A percentile compares a stretch with the other conserved stretches of the same genome.
These are phyloP conservation scores for Chaitophorus viminalis DNA, from an alignment of 2,888 invertebrate species.

Conservation along the genomic window DNA sequence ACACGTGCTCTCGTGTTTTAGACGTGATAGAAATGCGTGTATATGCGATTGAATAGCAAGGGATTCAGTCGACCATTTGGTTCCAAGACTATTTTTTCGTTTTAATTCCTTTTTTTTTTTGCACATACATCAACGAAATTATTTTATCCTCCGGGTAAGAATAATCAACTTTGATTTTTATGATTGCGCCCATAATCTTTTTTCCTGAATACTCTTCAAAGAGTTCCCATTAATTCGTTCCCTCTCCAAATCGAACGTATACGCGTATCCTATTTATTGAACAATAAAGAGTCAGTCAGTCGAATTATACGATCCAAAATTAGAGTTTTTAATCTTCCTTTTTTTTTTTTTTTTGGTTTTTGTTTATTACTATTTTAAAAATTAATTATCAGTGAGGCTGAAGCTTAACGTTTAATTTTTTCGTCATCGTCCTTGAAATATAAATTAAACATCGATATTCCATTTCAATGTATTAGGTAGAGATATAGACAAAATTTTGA, in stretches of 20 bases:
- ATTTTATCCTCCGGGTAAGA: not conserved
- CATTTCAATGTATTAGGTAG: no score
- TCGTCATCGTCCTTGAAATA: not conserved
- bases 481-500: no score
- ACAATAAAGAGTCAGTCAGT: not conserved
- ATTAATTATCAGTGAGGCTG: not conserved
- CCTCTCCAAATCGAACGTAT: not conserved
- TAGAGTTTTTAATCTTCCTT: not conserved
- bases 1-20: no score
- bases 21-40: no score
- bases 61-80: no score
- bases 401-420: not conserved
- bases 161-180: not conserved
- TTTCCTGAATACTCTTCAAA: not conserved
- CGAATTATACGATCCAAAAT: not conserved
- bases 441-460: not conserved
- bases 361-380: not conserved
- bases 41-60: no score
- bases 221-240: not conserved
- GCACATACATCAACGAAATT: not conserved
- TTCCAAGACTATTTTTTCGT: not conserved
- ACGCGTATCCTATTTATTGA: not conserved
- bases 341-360: not conserved
- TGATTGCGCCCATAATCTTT: not conserved
- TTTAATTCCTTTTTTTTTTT: not conserved